Evolutionary conservation across 2,113 vertebrate genomes (phyloP).

Genomic region (Candoia aspera): DNA sequence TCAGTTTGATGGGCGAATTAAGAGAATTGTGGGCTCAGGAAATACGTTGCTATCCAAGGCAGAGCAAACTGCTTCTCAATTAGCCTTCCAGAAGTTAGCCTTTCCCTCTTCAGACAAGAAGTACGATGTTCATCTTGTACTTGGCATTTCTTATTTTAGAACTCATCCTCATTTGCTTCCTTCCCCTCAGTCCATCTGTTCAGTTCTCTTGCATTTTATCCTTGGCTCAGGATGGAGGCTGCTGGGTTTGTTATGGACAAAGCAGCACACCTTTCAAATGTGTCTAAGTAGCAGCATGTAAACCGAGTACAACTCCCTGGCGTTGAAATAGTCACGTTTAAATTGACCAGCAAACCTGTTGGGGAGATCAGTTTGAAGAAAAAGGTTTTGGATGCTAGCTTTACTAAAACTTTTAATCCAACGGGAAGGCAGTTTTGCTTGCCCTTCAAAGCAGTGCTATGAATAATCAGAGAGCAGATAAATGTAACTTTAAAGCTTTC

Average conservation of each 20-base stretch:
- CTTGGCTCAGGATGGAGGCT: slow-evolving; percentile 32
- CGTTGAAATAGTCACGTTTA: background rate
- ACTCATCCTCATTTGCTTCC: background rate
- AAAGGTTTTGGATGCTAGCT: background rate
- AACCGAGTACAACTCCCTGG: slow-evolving; percentile 5
- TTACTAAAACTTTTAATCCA: background rate
- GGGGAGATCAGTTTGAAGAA: background rate
- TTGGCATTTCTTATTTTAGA: background rate
- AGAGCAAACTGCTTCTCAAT: background rate
- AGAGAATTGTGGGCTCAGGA: background rate
- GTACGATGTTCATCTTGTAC: background rate
- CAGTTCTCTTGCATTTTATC: background rate
- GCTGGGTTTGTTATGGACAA: slow-evolving; percentile 16
- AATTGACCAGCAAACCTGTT: background rate
- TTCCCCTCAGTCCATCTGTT: background rate
- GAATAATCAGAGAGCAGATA: background rate
- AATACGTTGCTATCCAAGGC: background rate
- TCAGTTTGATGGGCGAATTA: background rate
- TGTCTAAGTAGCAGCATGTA: background rate
- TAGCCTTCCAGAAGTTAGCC: background rate
- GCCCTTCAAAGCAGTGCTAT: background rate
- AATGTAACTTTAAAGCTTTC: background rate
- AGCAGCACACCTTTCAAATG: slow-evolving; percentile 38
- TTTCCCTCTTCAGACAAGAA: background rate
- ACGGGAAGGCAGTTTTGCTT: accelerated